These are phyloP conservation scores for Malurus cyaneus DNA, from an alignment of 2,113 vertebrate species.

Conservation along the genomic window DNA sequence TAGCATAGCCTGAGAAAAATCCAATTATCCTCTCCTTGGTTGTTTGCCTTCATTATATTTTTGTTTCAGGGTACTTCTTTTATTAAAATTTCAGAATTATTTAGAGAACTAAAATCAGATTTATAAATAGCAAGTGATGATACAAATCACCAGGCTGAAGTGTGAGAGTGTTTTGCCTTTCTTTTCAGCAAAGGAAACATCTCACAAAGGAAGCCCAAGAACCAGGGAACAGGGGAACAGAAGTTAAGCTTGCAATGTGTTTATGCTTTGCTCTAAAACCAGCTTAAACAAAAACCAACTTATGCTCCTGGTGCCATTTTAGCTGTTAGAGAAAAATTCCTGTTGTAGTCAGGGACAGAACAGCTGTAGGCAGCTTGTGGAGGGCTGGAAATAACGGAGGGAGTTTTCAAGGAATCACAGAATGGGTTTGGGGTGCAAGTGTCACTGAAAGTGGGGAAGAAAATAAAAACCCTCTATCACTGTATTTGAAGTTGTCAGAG, in stretches of 20 bases:
- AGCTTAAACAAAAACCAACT: neutral
- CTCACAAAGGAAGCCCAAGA: neutral
- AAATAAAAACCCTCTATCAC: too few relatives aligned
- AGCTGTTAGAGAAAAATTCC: neutral
- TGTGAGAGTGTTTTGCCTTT: neutral
- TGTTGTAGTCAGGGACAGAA: neutral
- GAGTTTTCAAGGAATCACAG: too few relatives aligned
- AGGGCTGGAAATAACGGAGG: neutral
- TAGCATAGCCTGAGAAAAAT: slow-evolving; percentile 61
- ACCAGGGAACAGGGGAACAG: neutral
- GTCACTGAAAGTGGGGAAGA: too few relatives aligned
- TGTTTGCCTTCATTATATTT: slow-evolving; percentile 62
- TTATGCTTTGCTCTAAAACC: neutral
- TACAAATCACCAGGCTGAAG: neutral
- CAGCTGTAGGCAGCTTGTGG: neutral
- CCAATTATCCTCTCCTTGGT: slow-evolving; percentile 62
- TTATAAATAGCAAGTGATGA: neutral
- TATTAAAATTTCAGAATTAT: slow-evolving; percentile 6
- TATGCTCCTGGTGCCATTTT: neutral
- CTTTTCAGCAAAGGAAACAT: neutral
- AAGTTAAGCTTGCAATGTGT: neutral
- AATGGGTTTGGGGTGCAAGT: neutral
- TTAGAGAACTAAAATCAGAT: slow-evolving; percentile 13
- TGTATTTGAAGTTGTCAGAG: too few relatives aligned
- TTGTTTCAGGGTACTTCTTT: slow-evolving; percentile 44